Percentiles rank a stretch among this genome's conserved stretches.
These are phyloP conservation scores for Blastobasis adustella DNA, from an alignment of 2,888 invertebrate genomes.

Conservation along the genomic window DNA sequence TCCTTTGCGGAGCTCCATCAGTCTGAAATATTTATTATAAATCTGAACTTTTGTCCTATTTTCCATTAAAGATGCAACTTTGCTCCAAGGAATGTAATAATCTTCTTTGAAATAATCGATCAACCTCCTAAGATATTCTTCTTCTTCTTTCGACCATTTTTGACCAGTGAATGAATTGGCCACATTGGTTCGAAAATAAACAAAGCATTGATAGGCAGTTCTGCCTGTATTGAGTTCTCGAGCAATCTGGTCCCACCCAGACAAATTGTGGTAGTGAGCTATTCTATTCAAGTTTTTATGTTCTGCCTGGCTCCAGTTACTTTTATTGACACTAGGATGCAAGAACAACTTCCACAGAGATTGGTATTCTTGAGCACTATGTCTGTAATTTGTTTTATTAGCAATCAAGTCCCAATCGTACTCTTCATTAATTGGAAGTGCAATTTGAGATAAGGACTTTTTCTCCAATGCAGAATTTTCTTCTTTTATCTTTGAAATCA, in stretches of 20 bases:
- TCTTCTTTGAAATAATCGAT: conserved; percentile 79
- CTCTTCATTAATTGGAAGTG: conserved; percentile 46
- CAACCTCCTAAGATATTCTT: conserved; percentile 75
- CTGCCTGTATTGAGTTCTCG: conserved; percentile 70
- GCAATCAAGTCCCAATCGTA: conserved; percentile 36
- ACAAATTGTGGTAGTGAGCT: conserved; percentile 45
- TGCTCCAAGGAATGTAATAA: conserved; percentile 83
- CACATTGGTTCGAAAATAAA: conserved; percentile 76
- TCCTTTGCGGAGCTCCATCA: conserved; percentile 69
- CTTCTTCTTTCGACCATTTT: conserved; percentile 82
- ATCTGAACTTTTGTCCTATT: conserved; percentile 79
- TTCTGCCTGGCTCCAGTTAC: conserved; percentile 42
- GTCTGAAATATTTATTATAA: conserved; percentile 71
- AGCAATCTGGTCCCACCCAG: conserved; percentile 82
- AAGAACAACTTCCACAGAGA: conserved; percentile 83
- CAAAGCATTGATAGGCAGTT: conserved; percentile 81
- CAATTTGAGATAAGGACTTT: conserved; percentile 31
- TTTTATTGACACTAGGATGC: conserved; percentile 79
- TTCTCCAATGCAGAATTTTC: conserved; percentile 29
- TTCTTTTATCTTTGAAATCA: conserved; percentile 19
- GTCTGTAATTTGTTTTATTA: conserved; percentile 63
- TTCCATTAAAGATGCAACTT: conserved; percentile 77
- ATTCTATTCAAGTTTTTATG: conserved; percentile 36
- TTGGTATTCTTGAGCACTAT: conserved; percentile 77
- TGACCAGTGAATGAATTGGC: conserved; percentile 32